Evolutionary conservation across 1,140 invertebrate species (phyloP), one percentile per base, ranked within the genome.

Genomic region (Papilio aristodemus): DNA sequence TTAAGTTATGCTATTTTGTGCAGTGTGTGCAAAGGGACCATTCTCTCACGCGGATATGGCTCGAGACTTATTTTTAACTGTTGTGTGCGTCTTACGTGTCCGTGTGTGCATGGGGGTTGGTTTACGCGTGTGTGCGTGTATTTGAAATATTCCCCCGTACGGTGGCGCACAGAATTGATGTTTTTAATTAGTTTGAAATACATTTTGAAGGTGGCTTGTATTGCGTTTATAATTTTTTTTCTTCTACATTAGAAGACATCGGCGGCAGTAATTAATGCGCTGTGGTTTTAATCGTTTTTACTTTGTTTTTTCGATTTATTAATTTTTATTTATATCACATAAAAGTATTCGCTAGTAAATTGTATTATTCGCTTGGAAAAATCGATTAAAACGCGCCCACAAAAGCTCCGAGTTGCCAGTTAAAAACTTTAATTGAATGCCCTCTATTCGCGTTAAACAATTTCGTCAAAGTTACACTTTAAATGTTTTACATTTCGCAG

Each of bases 151-250:
- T 81, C 81, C 79, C 81, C 79, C 78, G 81, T 81, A 78, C 77
- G 79, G 73, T 76, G 72, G 77, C 77, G 80, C 77, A 43, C 70
- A 78, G 82, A 89, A 88, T 89, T 89, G 87, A 89, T 89, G 87
- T 89, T 89, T 89, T 89, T 89, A 89, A 89, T 89, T 89, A 89
- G 87, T 89, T 89, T 80, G 77, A 80, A 86, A 83, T 79, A 84
- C 77, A 87, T 89, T 89, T 89, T 79, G 84, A 83, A 74, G 79
- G 78, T 84, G 81, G 78, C 78, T 74, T 78, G 79, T 76, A 79
- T 79, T 70, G 71, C 64, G 50, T 81, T 77, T 77, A 81, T 80
- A 76, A 77, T 76, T 76, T 80, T 78, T 81, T n/a, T n/a, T n/a
- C n/a, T 80, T 80, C 79, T 79, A 77, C 74, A 84, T 80, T 77